phyloP scores from a whole-genome alignment of 2,888 invertebrate genomes.

The Mythimna lalbum region DNA sequence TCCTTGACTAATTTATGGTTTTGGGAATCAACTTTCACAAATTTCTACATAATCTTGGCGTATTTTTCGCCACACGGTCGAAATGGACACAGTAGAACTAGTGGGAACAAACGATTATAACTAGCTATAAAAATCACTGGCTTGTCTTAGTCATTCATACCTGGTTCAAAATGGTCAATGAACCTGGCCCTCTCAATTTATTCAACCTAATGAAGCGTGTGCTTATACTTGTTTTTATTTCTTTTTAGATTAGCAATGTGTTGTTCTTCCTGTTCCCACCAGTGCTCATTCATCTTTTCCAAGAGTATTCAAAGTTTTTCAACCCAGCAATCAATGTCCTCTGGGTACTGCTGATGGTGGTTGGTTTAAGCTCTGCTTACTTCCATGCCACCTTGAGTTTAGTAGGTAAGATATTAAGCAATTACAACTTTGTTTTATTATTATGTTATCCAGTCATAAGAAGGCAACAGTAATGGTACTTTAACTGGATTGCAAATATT shows the following conservation, averaged over 20 bases:
- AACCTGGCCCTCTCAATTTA: conserved; percentile 32
- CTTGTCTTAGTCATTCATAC: conserved; percentile 34
- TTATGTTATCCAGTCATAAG: not conserved
- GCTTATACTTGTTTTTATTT: conserved; percentile 4
- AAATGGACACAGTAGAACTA: too few relatives aligned
- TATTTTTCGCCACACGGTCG: too few relatives aligned
- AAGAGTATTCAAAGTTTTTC: conserved; percentile 94
- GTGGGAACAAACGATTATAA: too few relatives aligned
- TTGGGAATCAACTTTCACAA: too few relatives aligned
- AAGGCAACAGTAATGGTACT: not conserved
- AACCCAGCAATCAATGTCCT: conserved; percentile 95
- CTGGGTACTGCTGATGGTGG: conserved; percentile 95
- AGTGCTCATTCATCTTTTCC: conserved; percentile 94
- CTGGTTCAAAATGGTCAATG: conserved; percentile 41
- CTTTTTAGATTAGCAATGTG: conserved; percentile 93
- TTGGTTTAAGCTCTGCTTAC: conserved; percentile 95
- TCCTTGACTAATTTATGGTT: too few relatives aligned
- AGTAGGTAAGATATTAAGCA: conserved; percentile 87
- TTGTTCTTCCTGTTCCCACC: conserved; percentile 95
- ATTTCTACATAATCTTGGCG: too few relatives aligned
- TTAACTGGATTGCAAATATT: not conserved
- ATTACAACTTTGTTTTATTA: conserved; percentile 46
- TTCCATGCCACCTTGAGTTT: conserved; percentile 96
- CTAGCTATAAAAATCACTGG: not conserved
- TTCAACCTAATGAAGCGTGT: conserved; percentile 1